Base-by-base conservation (phyloP, 2,888 invertebrate genomes). In the Pterostichus madidus region DNA sequence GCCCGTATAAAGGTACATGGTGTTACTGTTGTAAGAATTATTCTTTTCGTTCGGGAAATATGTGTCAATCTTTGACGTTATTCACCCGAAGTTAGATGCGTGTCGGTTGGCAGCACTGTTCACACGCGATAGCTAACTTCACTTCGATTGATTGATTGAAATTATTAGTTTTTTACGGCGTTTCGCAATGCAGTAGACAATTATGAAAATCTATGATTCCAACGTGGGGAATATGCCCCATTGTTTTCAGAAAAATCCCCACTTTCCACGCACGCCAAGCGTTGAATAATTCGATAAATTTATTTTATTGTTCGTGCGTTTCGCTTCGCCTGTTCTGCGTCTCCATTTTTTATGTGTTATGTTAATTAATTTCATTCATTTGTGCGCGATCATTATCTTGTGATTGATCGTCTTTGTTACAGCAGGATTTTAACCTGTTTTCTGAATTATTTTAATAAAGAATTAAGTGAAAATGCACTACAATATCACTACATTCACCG, bases 321-420 rank as follows among this genome's bases (percentile, higher is more conserved):
- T 81, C 81, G 81, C 81, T 81, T 75, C 73, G 81, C 73, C 61
- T 81, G 81, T 81, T 81, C 61, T 81, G 71, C 81, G 81, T 81
- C 81, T 81, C 81, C 81, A 81, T 81, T 81, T 81, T 81, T 81
- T 81, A 81, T 81, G 81, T 81, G 81, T 81, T 81, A 81, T 81
- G 81, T 81, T 81, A 81, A 81, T 81, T 81, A 81, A 81, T 81
- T 81, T 81, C 81, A 81, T 81, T 81, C 75, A 75, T 81, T 81
- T 81, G 68, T 61, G 61, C 64, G 61, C 56, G 81, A 81, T 81
- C 81, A 81, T 81, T 81, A 81, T 81, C 81, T 81, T 59, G 44
- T 81, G 81, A 81, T 81, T 81, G 81, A 81, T 81, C 61, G 81
- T 61, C 81, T 59, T 81, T 81, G 75, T 81, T 81, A 75, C 75